Evolutionary conservation across 2,888 invertebrate species (phyloP), one percentile per base, ranked within the genome.

Genomic region (Siphlonurus alternatus): DNA sequence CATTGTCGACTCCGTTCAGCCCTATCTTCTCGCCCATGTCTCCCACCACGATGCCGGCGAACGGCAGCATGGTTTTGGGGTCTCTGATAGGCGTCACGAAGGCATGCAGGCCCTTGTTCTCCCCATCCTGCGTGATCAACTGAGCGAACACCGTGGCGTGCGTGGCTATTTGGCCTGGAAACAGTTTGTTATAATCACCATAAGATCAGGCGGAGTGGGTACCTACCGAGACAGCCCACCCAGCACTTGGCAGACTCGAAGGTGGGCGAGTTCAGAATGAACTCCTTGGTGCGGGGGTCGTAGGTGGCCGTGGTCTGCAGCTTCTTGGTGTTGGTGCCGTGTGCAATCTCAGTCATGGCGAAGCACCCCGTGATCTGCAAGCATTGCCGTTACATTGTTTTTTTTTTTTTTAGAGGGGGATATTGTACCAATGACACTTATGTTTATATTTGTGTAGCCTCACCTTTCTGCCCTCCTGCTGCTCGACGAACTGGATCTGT

Each of bases 21-120:
- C 91, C 95, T 56, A 91, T 80, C 77, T 97, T 97, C 74, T 89
- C 89, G 0, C 97, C 97, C 78, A 97, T 83, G 74, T 97, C 96
- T 0, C 95, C 95, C 0, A 95, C 88, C 0, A 81, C 83, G 1
- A 97, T 83, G 0, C 94, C 93, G 0, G 90, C 85, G 71, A 78
- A 83, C 0, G 91, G 82, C 63, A 81, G 72, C 71, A 89, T 74
- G 0, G 89, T 90, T 65, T 81, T 77, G 0, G 85, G 82, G 75
- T 91, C 86, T 2, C 94, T 78, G 66, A 97, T 81, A 0, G 89
- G 93, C 18, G 92, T 89, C 19, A 95, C 77, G 73, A 97, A 97
- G 0, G 87, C 80, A 74, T 94, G 93, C 3, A 97, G 78, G 0
- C 96, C 96, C 70, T 91, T 89, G 1, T 66, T 64, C 63, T 77